Evolutionary conservation across 2,888 invertebrate genomes (phyloP).

Genomic region (Drosophila nigricruria): DNA sequence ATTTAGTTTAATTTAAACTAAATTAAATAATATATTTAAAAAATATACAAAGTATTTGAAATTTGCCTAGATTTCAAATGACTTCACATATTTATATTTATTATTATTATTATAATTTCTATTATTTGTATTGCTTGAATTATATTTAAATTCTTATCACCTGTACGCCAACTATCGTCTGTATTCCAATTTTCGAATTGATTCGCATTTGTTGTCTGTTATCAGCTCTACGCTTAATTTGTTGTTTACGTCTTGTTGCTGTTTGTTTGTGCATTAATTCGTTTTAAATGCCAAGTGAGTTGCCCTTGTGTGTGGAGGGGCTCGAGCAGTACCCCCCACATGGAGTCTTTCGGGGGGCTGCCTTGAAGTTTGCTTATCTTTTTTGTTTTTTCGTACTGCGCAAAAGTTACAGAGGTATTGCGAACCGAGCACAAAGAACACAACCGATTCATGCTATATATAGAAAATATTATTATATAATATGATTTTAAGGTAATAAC

Average conservation of each 20-base stretch:
- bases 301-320: constrained; percentile 38
- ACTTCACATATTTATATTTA: neutral
- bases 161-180: constrained; percentile 1
- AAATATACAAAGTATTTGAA: neutral
- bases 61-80: neutral
- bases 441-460: neutral
- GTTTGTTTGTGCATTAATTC: constrained; percentile 60
- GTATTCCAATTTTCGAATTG: constrained; percentile 1
- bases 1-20: neutral
- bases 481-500: neutral
- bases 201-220: constrained; percentile 30
- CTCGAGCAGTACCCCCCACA: constrained; percentile 25
- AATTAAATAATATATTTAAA: neutral
- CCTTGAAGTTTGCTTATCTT: constrained; percentile 17
- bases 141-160: constrained; percentile 12
- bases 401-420: constrained; percentile 4
- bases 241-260: constrained; percentile 51
- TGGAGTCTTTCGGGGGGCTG: constrained; percentile 13
- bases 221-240: constrained; percentile 50
- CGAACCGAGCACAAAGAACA: neutral
- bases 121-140: neutral
- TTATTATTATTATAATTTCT: neutral
- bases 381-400: neutral
- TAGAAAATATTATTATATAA: neutral
- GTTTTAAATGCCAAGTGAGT: constrained; percentile 48